Evolutionary conservation across 2,113 vertebrate species (phyloP).

Genomic region (Dipodomys spectabilis): DNA sequence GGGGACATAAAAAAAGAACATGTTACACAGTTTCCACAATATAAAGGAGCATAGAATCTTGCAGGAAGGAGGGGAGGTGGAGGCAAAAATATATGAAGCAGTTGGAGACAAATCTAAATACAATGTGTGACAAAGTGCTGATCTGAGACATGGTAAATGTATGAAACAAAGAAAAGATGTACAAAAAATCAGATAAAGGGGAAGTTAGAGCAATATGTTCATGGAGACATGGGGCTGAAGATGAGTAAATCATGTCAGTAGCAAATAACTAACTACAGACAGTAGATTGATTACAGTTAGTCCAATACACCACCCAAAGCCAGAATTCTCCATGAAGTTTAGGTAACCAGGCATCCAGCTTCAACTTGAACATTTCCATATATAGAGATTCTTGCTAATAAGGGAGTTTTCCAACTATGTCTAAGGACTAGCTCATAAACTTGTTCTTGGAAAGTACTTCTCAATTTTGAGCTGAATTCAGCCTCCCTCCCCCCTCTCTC

Average conservation of each 20-base stretch:
- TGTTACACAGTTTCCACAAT: not conserved
- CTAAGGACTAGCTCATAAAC: not conserved
- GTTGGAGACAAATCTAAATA: not conserved
- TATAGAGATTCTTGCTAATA: not conserved
- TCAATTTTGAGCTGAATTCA: not conserved
- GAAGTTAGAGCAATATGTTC: not conserved
- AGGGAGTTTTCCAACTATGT: not conserved
- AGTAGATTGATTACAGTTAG: not conserved
- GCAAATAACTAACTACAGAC: not conserved
- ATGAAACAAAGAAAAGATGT: not conserved
- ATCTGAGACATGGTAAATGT: not conserved
- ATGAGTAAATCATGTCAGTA: not conserved
- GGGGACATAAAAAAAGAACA: slow-evolving; percentile 14
- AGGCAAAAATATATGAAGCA: not conserved
- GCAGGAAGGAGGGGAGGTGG: not conserved
- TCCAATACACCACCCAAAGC: no score
- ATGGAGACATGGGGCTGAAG: not conserved
- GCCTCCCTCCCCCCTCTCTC: not conserved
- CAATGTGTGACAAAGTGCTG: not conserved
- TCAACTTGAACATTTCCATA: not conserved
- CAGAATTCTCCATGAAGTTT: not conserved
- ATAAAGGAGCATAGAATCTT: not conserved
- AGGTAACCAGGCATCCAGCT: not conserved
- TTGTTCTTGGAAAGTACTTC: not conserved
- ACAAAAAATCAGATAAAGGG: not conserved